Conservation (phyloP, 2,888 invertebrate species). For the Drosophila bunnanda region DNA sequence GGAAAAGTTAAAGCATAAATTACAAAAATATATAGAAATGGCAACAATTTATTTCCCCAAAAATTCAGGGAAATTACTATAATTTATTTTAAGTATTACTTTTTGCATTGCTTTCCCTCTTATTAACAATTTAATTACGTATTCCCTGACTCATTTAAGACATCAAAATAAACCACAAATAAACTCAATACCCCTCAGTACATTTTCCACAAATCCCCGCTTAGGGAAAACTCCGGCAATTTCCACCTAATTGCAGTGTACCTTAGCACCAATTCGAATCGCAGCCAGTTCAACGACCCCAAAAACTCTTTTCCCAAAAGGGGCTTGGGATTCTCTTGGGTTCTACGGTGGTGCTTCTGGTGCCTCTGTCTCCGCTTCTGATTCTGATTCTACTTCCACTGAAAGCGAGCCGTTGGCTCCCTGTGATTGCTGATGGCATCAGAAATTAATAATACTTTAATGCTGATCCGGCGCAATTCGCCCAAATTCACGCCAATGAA, state of each 20-base stretch:
- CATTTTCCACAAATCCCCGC: conserved; percentile 9
- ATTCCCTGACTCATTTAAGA: neutral
- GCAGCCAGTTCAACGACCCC: conserved; percentile 51
- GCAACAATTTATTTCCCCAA: no score
- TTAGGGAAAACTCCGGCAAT: conserved; percentile 15
- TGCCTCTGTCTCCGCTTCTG: conserved; percentile 11
- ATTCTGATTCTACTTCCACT: conserved; percentile 52
- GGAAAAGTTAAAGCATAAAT: no score
- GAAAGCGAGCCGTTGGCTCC: conserved; percentile 52
- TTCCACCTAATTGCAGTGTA: conserved; percentile 54
- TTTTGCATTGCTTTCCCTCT: no score
- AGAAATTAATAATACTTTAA: conserved; percentile 44
- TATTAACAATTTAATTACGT: neutral
- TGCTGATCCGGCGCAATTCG: conserved; percentile 64
- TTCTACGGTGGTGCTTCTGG: conserved; percentile 28
- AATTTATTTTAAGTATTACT: no score
- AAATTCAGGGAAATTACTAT: no score
- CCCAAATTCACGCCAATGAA: conserved; percentile 53
- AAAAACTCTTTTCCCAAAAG: conserved; percentile 47
- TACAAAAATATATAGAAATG: no score
- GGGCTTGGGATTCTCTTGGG: conserved; percentile 38
- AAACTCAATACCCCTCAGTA: neutral
- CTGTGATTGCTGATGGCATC: conserved; percentile 58
- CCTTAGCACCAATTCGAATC: conserved; percentile 55
- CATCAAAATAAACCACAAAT: neutral